Conservation (phyloP, 2,888 invertebrate species). For the Polia nebulosa region DNA sequence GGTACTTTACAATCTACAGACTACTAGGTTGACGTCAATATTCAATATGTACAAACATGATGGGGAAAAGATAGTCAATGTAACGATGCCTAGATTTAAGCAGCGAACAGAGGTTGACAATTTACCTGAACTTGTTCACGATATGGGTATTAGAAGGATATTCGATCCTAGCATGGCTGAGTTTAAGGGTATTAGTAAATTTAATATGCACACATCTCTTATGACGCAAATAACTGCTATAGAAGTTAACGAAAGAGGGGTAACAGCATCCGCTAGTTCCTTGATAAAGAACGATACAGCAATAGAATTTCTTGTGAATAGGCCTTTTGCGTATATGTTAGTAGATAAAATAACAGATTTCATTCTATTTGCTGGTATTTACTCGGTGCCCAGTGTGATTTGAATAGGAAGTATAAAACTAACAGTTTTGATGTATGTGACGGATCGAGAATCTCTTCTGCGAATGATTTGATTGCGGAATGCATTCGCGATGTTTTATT, state of each 20-base stretch:
- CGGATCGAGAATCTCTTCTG: conserved; percentile 49
- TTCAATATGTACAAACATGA: conserved; percentile 71
- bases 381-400: conserved; percentile 72
- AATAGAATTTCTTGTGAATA: conserved; percentile 74
- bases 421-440: conserved; percentile 40
- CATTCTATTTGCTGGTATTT: conserved; percentile 81
- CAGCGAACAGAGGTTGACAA: conserved; percentile 75
- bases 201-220: conserved; percentile 74
- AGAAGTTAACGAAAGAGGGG: conserved; percentile 78
- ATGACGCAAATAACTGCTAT: conserved; percentile 79
- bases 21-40: conserved; percentile 74
- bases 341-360: conserved; percentile 78
- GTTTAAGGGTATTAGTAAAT: conserved; percentile 76
- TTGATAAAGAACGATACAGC: conserved; percentile 61
- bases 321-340: conserved; percentile 79
- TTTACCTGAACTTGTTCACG: conserved; percentile 78
- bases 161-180: conserved; percentile 78
- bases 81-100: conserved; percentile 80
- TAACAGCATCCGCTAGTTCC: conserved; percentile 67
- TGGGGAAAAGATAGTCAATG: conserved; percentile 69
- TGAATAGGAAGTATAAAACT: conserved; percentile 55
- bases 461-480: conserved; percentile 42
- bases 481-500: conserved; percentile 48
- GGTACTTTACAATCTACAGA: conserved; percentile 74
- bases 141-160: conserved; percentile 82